phyloP scores from a whole-genome alignment of 1,140 invertebrate genomes.

The Bactericera cockerelli region DNA sequence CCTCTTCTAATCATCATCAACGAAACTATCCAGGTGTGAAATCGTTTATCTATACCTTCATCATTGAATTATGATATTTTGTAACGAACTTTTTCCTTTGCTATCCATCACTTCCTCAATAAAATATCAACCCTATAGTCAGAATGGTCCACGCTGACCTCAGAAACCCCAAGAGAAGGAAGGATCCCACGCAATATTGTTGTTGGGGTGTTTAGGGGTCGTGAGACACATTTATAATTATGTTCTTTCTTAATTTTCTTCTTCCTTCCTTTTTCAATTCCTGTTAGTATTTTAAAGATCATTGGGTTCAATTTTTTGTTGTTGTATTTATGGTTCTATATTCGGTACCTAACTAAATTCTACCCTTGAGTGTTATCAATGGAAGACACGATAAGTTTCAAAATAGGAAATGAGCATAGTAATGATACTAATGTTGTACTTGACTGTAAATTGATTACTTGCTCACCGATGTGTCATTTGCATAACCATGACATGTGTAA shows the following conservation, averaged over 20 bases:
- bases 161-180: not conserved
- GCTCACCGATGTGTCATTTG: too few relatives aligned
- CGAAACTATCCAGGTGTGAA: slow-evolving; percentile 7
- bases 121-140: not conserved
- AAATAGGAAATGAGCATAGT: too few relatives aligned
- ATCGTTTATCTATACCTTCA: slow-evolving; percentile 7
- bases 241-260: not conserved
- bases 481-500: too few relatives aligned
- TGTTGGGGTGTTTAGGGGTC: not conserved
- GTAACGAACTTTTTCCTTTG: slow-evolving; percentile 3
- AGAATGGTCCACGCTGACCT: not conserved
- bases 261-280: not conserved
- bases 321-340: too few relatives aligned
- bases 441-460: too few relatives aligned
- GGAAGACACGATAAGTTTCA: too few relatives aligned
- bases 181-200: slow-evolving; percentile 8
- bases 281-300: too few relatives aligned
- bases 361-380: too few relatives aligned
- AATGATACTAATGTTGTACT: too few relatives aligned
- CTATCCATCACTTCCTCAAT: not conserved
- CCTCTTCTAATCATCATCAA: not conserved
- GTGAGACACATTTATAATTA: not conserved
- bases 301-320: too few relatives aligned
- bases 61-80: slow-evolving; percentile 8
- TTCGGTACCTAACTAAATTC: too few relatives aligned